A percentile compares a stretch with the other conserved stretches of the same genome.
Conservation (phyloP, 2,113 vertebrate genomes). For the Crotalus tigris region DNA sequence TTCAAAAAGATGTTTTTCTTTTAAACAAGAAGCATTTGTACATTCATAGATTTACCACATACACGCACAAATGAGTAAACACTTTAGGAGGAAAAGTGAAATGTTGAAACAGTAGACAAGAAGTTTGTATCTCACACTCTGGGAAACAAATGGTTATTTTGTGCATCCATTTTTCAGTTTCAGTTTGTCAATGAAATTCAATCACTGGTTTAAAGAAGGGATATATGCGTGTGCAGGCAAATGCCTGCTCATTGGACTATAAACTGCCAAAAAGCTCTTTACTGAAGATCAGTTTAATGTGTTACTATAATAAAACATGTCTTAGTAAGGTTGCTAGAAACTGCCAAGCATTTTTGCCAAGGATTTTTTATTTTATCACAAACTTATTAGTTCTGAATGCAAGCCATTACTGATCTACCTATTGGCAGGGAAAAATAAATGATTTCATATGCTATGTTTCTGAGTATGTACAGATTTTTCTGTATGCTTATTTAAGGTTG, state of each 20-base stretch:
- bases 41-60: neutral
- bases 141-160: constrained; percentile 15
- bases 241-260: constrained; percentile 3
- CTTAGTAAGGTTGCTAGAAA: neutral
- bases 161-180: neutral
- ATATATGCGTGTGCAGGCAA: neutral
- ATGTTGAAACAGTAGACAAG: constrained; percentile 32
- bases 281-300: neutral
- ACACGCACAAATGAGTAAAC: neutral
- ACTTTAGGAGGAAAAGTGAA: constrained; percentile 13
- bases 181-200: neutral
- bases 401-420: neutral
- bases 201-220: fast-evolving
- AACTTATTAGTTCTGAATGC: neutral
- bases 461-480: neutral
- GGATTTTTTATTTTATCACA: neutral
- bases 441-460: neutral
- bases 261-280: neutral
- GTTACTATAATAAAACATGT: neutral
- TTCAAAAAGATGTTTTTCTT: neutral
- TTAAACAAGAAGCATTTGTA: constrained; percentile 29
- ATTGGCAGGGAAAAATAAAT: neutral
- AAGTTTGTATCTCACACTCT: constrained; percentile 22
- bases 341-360: neutral
- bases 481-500: neutral